Base-by-base conservation (phyloP, 2,888 invertebrate species). In the Pterostichus niger region DNA sequence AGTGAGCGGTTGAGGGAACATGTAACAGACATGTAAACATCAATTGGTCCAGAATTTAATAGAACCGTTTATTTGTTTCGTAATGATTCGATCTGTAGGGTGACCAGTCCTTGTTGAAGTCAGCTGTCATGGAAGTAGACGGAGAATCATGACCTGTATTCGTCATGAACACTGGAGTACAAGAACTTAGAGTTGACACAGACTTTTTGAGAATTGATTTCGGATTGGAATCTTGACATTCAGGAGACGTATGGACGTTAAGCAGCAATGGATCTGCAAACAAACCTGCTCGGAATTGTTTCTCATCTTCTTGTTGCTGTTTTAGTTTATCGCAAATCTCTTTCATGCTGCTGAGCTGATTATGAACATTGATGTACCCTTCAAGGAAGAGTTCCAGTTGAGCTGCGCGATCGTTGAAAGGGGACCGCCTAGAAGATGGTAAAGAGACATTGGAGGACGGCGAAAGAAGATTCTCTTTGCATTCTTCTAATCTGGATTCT, bases 321-420 rank as follows among this genome's bases (percentile, higher is more conserved):
- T 90, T 85, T 86, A 95, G 91, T 85, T 93, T 94, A 86, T 95
- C 95, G 87, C 95, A 93, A 24, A 94, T 94, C 87, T 95, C 94
- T 87, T 95, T 96, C 95, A 96, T 95, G 88, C 94, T 93, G 83
- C 94, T 95, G 85, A 96, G 90, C 88, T 96, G 95, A 87, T 95
- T 94, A 87, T 95, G 94, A 82, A 96, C 91, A 86, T 87, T 95
- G 94, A 88, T 96, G 94, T 83, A 96, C 91, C 96, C 96, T 87
- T 96, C 95, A 61, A 96, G 91, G 88, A 96, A 96, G 82, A 94
- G 92, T 87, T 96, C 96, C 84, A 96, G 90, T 88, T 96, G 95
- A 13, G 95, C 94, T 0, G 96, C 95, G 88, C 95, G 94, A 87
- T 95, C 95, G 87, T 96, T 71, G 40, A 71, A 71, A 15, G 68